A percentile compares a stretch with the other conserved stretches of the same genome.
Evolutionary conservation across 1,140 invertebrate genomes (phyloP).

Genomic region (Listronotus oregonensis): DNA sequence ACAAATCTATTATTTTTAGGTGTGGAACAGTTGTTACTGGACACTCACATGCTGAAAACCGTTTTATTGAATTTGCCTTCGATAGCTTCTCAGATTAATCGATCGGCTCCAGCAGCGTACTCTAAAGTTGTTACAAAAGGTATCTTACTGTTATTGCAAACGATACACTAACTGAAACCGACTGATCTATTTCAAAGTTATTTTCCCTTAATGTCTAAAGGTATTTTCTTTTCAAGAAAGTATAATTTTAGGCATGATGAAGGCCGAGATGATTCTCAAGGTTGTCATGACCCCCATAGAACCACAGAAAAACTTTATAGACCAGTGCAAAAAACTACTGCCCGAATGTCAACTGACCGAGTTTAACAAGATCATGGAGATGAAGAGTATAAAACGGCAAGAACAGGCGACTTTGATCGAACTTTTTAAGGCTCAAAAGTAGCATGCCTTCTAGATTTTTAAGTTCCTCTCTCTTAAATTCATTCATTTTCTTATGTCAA

Average conservation of each 20-base stretch:
- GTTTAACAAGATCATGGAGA: conserved; percentile 95
- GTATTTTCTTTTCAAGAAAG: no score
- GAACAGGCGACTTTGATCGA: conserved; percentile 51
- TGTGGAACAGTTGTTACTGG: conserved; percentile 95
- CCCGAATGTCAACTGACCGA: conserved; percentile 89
- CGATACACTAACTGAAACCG: neutral
- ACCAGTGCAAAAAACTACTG: conserved; percentile 88
- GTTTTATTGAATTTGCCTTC: conserved; percentile 94
- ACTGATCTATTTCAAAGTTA: neutral
- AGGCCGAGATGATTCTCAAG: conserved; percentile 98
- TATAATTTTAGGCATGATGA: conserved; percentile 73
- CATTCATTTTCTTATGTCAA: no score
- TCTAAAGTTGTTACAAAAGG: conserved; percentile 89
- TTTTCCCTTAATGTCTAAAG: no score
- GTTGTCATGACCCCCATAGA: conserved; percentile 95
- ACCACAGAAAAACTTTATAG: conserved; percentile 84
- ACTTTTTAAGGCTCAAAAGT: conserved; percentile 46
- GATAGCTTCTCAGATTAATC: conserved; percentile 82
- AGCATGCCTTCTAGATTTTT: no score
- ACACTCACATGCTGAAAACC: conserved; percentile 97
- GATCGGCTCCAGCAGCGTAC: conserved; percentile 85
- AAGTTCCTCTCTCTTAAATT: neutral
- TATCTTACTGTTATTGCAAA: neutral
- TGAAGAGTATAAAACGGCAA: conserved; percentile 78
- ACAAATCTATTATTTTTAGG: conserved; percentile 53